A percentile compares a stretch with the other conserved stretches of the same genome.
Conservation (phyloP, 2,797 vertebrate genomes). For the Percopsis omiscomaycus region DNA sequence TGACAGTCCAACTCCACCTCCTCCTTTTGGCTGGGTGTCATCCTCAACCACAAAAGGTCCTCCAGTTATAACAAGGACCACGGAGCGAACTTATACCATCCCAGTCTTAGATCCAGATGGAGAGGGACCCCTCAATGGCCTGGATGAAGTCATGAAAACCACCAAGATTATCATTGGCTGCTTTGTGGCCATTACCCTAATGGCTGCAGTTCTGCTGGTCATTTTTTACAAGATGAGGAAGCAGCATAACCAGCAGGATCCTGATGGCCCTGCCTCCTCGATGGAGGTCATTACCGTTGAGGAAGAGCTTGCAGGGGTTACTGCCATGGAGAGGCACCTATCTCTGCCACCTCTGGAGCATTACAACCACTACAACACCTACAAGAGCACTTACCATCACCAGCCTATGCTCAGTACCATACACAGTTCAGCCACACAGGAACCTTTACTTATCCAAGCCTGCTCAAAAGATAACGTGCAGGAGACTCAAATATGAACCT, state of each 20-base stretch:
- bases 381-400: slow-evolving; percentile 98
- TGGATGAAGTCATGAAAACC: slow-evolving; percentile 99
- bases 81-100: slow-evolving; percentile 92
- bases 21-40: slow-evolving; percentile 86
- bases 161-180: slow-evolving; percentile 99
- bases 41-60: slow-evolving; percentile 90
- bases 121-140: slow-evolving; percentile 85
- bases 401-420: slow-evolving; percentile 95
- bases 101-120: slow-evolving; percentile 86
- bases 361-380: slow-evolving; percentile 99
- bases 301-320: slow-evolving; percentile 94
- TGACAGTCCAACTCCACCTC: slow-evolving; percentile 89
- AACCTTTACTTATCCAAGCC: slow-evolving; percentile 99
- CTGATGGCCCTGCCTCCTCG: slow-evolving; percentile 92
- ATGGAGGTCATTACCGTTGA: slow-evolving; percentile 99
- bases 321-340: slow-evolving; percentile 94
- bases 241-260: slow-evolving; percentile 97
- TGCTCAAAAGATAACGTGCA: slow-evolving; percentile 99
- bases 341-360: slow-evolving; percentile 95
- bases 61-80: slow-evolving; percentile 89
- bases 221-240: slow-evolving; percentile 99
- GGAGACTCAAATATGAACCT: slow-evolving; percentile 96
- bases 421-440: slow-evolving; percentile 97
- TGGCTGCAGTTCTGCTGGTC: slow-evolving; percentile 98
- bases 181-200: slow-evolving; percentile 98